Evolutionary conservation across 2,797 vertebrate genomes (phyloP).

Genomic region (Halcyon chelicuti): DNA sequence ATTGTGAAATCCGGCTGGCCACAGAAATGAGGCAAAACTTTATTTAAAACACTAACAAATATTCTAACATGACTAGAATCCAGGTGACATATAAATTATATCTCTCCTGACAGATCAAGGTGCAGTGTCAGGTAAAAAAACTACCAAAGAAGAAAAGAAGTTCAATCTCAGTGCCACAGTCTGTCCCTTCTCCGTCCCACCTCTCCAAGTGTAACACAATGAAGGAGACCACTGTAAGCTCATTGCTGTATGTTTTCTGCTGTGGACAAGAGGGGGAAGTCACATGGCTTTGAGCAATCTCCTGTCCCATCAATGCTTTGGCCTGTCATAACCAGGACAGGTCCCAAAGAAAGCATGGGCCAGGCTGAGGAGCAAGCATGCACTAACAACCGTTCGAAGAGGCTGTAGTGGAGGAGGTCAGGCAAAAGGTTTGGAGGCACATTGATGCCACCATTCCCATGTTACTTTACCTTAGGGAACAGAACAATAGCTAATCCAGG

Average conservation of each 20-base stretch:
- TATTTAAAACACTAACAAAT: neutral
- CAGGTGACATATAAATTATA: neutral
- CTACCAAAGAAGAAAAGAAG: neutral
- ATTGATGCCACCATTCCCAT: fast-evolving
- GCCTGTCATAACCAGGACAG: neutral
- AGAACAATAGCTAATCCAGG: neutral
- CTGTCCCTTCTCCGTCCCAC: neutral
- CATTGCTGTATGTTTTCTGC: neutral
- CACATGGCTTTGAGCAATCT: neutral
- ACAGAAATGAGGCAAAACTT: neutral
- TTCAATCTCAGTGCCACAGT: neutral
- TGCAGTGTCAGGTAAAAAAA: neutral
- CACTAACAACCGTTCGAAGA: fast-evolving
- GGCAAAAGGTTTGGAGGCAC: neutral
- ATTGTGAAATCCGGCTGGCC: neutral
- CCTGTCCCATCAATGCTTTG: neutral
- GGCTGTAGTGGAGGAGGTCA: neutral
- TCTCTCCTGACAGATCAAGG: neutral
- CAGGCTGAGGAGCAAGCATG: neutral
- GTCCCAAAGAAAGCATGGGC: neutral
- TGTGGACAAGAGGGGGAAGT: neutral
- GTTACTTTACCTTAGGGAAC: neutral
- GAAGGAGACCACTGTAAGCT: neutral
- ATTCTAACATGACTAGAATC: neutral
- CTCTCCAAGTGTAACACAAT: neutral